Evolutionary conservation across 2,888 invertebrate species (phyloP), one percentile per base, ranked within the genome.

Genomic region (Incurvaria masculella): DNA sequence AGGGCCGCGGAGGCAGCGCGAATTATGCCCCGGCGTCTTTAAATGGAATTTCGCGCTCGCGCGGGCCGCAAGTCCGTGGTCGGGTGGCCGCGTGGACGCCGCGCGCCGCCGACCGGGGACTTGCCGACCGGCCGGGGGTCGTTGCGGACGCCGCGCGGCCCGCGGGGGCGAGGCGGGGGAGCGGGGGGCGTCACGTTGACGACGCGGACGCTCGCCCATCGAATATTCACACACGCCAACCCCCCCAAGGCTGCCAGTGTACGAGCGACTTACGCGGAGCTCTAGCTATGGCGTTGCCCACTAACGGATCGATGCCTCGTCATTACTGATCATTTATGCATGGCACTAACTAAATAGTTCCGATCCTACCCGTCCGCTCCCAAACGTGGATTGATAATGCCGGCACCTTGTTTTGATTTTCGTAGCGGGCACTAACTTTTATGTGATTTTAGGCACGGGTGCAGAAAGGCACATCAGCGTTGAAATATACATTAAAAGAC

Each of bases 11-110:
- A 72, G 73, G 74, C 76, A 75, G 75, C 73, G 70, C 69, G 70
- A 73, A 76, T 76, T 74, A 75, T 73, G 73, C 72, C 72, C 69
- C 67, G 73, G 74, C 76, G 68, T 75, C 75, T 76, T 75, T 73
- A 75, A 76, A 74, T 75, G 75, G 75, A 73, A 72, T 72, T 72
- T 68, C 73, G 74, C 33, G 33, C 14, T 64, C 65, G 64, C 63
- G 64, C 65, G 72, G 64, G 66, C 70, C 61, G 50, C 54, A 61
- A 62, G 63, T 62, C 65, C 66, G 63, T 61, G 60, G 60, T 61
- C 65, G 65, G 61, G 61, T 62, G 8, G 14, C 14, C 33, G 14
- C 14, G 3, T 33, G 3, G 14, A 11, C 33, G 3, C 3, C 33
- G 33, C 14, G n/a, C 14, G 8, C 8, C 11, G 14, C 11, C 11